phyloP scores from a whole-genome alignment of 2,113 vertebrate species.

The Nerophis ophidion region DNA sequence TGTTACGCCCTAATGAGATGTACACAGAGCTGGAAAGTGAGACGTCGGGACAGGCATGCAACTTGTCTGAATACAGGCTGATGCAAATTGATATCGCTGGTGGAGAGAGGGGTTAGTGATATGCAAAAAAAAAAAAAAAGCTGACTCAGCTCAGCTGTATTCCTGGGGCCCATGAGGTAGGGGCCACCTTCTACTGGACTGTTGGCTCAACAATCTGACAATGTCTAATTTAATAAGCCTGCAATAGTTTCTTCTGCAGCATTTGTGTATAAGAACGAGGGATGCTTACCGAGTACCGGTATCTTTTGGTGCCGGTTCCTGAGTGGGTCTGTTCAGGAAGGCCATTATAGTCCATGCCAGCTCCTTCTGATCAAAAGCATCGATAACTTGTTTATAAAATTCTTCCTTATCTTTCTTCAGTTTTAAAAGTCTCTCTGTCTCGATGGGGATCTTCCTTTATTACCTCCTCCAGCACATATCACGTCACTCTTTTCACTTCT shows the following conservation, averaged over 20 bases:
- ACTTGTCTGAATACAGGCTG: constrained; percentile 50
- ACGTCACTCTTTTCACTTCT: no score
- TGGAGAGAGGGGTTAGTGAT: constrained; percentile 57
- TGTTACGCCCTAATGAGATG: constrained; percentile 58
- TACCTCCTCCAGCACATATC: no score
- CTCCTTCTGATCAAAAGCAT: no score
- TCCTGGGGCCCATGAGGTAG: constrained; percentile 52
- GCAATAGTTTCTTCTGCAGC: constrained; percentile 8
- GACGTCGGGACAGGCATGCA: constrained; percentile 36
- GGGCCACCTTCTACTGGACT: constrained; percentile 64
- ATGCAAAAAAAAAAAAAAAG: constrained; percentile 53
- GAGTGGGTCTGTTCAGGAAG: no score
- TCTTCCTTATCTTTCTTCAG: no score
- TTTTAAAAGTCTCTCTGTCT: no score
- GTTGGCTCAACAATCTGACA: constrained; percentile 70
- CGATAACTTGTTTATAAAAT: no score
- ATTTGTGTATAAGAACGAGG: no score
- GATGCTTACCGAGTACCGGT: no score
- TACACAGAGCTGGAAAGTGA: constrained; percentile 47
- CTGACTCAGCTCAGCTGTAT: constrained; percentile 61
- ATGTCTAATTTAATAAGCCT: constrained; percentile 73
- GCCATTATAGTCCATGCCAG: no score
- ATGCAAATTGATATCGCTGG: constrained; percentile 67
- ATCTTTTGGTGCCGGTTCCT: no score
- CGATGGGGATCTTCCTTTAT: no score